These are phyloP conservation scores for Prenolepis imparis DNA, from an alignment of 2,888 invertebrate genomes.

Conservation along the genomic window DNA sequence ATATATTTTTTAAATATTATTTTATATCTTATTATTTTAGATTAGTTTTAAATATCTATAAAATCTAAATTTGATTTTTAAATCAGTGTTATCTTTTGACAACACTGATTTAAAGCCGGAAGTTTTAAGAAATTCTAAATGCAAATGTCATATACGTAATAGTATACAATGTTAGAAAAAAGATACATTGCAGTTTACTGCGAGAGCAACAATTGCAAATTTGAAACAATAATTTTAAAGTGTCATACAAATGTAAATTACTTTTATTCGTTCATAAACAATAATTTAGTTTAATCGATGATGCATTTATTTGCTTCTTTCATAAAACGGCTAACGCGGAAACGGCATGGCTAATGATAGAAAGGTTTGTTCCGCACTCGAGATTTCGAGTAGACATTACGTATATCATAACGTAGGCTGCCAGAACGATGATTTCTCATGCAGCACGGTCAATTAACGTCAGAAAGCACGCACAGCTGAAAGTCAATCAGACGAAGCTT, in stretches of 20 bases:
- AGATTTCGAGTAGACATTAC: slow-evolving; percentile 33
- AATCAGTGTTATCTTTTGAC: neutral
- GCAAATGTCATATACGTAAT: neutral
- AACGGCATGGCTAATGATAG: slow-evolving; percentile 1
- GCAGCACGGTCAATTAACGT: slow-evolving; percentile 75
- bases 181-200: neutral
- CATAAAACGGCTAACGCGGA: neutral
- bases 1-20: too few relatives aligned
- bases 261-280: neutral
- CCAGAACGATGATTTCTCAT: slow-evolving; percentile 48
- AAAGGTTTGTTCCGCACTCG: slow-evolving; percentile 16
- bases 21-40: neutral
- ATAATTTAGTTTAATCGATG: neutral
- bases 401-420: slow-evolving; percentile 9
- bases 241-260: neutral
- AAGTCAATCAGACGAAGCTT: slow-evolving; percentile 78
- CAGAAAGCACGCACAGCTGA: slow-evolving; percentile 74
- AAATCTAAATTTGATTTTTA: neutral
- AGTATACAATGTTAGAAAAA: neutral
- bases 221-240: neutral
- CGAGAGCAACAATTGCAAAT: neutral
- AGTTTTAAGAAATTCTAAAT: neutral
- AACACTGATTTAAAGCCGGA: neutral
- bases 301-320: neutral
- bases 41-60: neutral